Evolutionary conservation across 23 tunicate species (phyloP).

Genomic region (Halocynthia roretzi): DNA sequence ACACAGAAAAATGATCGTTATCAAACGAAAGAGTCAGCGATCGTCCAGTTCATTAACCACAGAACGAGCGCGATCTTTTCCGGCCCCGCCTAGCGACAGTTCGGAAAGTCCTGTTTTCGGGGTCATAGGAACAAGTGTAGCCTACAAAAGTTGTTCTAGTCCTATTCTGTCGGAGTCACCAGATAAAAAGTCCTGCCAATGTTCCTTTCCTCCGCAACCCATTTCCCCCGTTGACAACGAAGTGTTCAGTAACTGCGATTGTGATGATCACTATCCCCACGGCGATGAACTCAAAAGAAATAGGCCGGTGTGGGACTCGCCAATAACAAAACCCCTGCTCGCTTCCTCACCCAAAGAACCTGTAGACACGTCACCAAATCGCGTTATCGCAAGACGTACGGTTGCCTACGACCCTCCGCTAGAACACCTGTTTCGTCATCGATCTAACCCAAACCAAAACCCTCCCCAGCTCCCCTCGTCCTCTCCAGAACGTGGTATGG

Average conservation of each 20-base stretch:
- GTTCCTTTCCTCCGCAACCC: not conserved
- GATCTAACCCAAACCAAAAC: too few species aligned
- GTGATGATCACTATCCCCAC: not conserved
- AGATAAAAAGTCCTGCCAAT: not conserved
- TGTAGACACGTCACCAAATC: conserved; percentile 12
- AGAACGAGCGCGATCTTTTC: not conserved
- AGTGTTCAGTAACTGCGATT: not conserved
- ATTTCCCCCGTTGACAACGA: not conserved
- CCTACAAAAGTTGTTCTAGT: not conserved
- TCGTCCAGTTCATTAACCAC: not conserved
- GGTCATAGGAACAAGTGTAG: not conserved
- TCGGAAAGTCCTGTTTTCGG: conserved; percentile 27
- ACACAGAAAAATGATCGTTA: conserved; percentile 19
- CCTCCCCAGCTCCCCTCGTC: not conserved
- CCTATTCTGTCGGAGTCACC: not conserved
- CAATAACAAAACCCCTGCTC: not conserved
- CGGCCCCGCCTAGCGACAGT: conserved; percentile 15
- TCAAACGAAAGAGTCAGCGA: conserved; percentile 18
- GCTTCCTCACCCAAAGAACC: conserved; percentile 25
- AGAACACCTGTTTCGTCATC: too few species aligned
- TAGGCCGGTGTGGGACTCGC: not conserved
- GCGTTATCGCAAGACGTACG: conserved; percentile 5
- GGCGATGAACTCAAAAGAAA: conserved; percentile 4
- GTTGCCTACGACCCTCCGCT: not conserved
- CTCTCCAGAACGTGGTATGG: not conserved